Evolutionary conservation across 2,888 invertebrate genomes (phyloP).

Genomic region (Pandemis cinnamomeana): DNA sequence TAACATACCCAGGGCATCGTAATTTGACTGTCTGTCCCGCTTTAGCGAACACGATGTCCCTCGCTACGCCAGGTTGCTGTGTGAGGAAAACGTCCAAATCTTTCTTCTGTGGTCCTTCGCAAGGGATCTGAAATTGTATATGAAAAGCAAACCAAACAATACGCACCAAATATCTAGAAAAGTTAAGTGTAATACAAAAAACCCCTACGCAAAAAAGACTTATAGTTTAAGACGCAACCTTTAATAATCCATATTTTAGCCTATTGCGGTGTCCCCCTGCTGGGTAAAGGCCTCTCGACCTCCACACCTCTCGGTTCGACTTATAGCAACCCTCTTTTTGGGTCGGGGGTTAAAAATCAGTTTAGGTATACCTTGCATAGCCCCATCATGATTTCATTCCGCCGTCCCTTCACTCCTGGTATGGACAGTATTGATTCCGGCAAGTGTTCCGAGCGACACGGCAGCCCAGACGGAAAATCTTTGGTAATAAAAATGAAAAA

Average conservation of each 20-base stretch:
- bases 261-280: too few species aligned
- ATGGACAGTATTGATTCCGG: conserved; percentile 47
- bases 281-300: too few species aligned
- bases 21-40: conserved; percentile 50
- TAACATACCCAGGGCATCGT: conserved; percentile 61
- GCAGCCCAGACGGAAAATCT: conserved; percentile 61
- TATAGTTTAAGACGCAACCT: too few species aligned
- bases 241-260: too few species aligned
- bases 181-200: too few species aligned
- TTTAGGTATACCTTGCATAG: conserved; percentile 59
- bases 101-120: conserved; percentile 65
- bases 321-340: too few species aligned
- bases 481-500: too few species aligned
- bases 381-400: conserved; percentile 63
- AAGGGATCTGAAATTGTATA: conserved; percentile 54
- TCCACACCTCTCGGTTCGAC: too few species aligned
- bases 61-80: conserved; percentile 51
- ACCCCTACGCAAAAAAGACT: too few species aligned
- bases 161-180: too few species aligned
- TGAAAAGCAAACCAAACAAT: background rate
- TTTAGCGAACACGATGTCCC: conserved; percentile 53
- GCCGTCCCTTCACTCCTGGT: conserved; percentile 44
- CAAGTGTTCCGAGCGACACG: conserved; percentile 60
- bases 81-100: conserved; percentile 79
- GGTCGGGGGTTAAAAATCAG: too few species aligned